Evolutionary conservation across 2,113 vertebrate species (phyloP), one percentile per base, ranked within the genome.

Genomic region (Chaenogobius annularis): DNA sequence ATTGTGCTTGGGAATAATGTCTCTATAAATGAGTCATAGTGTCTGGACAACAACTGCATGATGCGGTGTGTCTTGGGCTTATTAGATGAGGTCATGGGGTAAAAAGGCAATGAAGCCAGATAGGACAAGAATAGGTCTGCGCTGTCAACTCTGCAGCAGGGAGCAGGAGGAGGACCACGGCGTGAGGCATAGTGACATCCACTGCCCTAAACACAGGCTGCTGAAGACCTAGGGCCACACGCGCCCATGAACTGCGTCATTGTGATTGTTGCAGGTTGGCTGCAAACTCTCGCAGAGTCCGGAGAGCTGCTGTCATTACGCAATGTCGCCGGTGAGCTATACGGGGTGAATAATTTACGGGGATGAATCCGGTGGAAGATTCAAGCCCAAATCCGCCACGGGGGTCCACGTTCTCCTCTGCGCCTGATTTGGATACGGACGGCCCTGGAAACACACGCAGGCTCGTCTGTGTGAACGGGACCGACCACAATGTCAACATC

Each of bases 331-430:
- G 73, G 76, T 85, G 68, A 88, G 79, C 61, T n/a, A n/a, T n/a
- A n/a, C n/a, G n/a, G n/a, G 87, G 89, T 70, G 90, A 82, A 85
- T 84, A 59, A 59, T 87, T 78, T 43, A 78, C 64, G 17, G 81
- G 79, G 75, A 96, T 92, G 95, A 94, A 96, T 89, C 92, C 89
- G 70, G 92, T 89, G 91, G 90, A 91, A 35, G 86, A 92, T 83
- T 86, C 91, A 19, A 82, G 83, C 75, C 72, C 85, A 68, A 87
- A 94, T 68, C 87, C 90, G 77, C 91, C 81, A 26, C 87, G 91
- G 64, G 90, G 85, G 73, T 89, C 91, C 67, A 90, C 81, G 35
- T 91, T 86, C 80, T 80, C 83, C 15, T 93, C 92, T 52, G 89
- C 86, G 63, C 87, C 91, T 5, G 76, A 91, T 86, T 80, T 90